Evolutionary conservation across 2,888 invertebrate genomes (phyloP), one percentile per base, ranked within the genome.

Genomic region (Oeneis ivallda): DNA sequence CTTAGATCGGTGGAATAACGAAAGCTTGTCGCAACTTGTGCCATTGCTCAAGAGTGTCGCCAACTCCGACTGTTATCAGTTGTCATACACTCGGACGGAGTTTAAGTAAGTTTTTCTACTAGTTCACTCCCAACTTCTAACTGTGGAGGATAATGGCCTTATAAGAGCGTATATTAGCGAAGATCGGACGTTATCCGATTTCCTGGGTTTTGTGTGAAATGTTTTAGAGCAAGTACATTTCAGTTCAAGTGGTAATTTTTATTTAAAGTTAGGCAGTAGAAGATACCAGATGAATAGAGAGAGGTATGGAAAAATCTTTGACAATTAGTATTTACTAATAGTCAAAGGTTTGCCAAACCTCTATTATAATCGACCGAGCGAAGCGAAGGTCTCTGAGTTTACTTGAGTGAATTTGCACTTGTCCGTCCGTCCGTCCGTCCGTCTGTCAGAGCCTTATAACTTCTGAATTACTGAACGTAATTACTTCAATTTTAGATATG

Each of bases 51-150:
- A 72, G 75, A 76, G 78, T 76, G 77, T 74, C 76, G 74, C 80
- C 72, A 78, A 76, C 75, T 78, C 74, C 71, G 68, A 68, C 74
- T 76, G 82, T 85, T 89, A 88, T 89, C 89, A 87, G 85, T 83
- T 79, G 86, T 87, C 87, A 87, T 84, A 84, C 84, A 87, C 83
- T 85, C 81, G 77, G 79, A 75, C 81, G 81, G 80, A 85, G 81
- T 83, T 84, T 72, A 78, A 83, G 81, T 82, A 79, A 82, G 75
- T 82, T 84, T 82, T 83, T 82, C 76, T 77, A 77, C 74, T 75
- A 76, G 78, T 76, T 76, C 74, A 65, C 71, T 71, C 70, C 65
- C 68, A 74, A 76, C 69, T 76, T 73, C 70, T 70, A 72, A 70
- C 70, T 70, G 62, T 65, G 65, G 63, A 19, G 66, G 72, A 63